Conservation (phyloP, 1,140 invertebrate species). For the Proales similis region DNA sequence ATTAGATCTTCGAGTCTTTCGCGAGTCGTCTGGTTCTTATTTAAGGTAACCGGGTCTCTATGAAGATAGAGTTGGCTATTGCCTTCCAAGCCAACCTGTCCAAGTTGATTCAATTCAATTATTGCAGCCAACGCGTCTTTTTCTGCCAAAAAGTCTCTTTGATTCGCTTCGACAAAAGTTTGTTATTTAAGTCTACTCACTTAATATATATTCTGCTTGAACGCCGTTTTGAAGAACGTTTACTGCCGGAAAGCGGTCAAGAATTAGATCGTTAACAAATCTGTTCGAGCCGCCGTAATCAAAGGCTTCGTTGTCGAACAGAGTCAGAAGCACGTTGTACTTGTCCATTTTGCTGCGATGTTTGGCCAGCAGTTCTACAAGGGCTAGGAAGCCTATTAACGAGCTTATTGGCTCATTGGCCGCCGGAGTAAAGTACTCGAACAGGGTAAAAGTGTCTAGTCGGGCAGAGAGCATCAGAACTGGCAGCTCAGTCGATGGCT, state of each 20-base stretch:
- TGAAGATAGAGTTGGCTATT: constrained; percentile 10
- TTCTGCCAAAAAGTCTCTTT: neutral
- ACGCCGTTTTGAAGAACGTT: neutral
- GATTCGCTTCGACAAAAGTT: neutral
- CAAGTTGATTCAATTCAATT: constrained; percentile 26
- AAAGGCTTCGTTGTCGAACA: constrained; percentile 36
- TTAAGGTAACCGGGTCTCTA: constrained; percentile 23
- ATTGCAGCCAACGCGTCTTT: constrained; percentile 19
- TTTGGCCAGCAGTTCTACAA: constrained; percentile 6
- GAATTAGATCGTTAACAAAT: constrained; percentile 2
- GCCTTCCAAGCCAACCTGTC: constrained; percentile 5
- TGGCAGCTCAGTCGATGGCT: constrained; percentile 1
- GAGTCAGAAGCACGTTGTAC: neutral
- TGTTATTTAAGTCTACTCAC: neutral
- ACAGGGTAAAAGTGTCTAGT: constrained; percentile 22
- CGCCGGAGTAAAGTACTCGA: constrained; percentile 26
- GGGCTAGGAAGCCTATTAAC: constrained; percentile 19
- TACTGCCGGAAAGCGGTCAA: neutral
- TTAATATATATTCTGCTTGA: constrained; percentile 17
- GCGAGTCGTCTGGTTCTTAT: neutral
- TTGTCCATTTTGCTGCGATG: neutral
- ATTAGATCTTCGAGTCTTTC: neutral
- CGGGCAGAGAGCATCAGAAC: constrained; percentile 1
- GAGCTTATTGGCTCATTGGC: constrained; percentile 35
- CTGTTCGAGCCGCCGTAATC: constrained; percentile 32